Percentiles rank a stretch among this genome's conserved stretches.
Evolutionary conservation across 2,797 vertebrate species (phyloP).

Genomic region (Chromis chromis): DNA sequence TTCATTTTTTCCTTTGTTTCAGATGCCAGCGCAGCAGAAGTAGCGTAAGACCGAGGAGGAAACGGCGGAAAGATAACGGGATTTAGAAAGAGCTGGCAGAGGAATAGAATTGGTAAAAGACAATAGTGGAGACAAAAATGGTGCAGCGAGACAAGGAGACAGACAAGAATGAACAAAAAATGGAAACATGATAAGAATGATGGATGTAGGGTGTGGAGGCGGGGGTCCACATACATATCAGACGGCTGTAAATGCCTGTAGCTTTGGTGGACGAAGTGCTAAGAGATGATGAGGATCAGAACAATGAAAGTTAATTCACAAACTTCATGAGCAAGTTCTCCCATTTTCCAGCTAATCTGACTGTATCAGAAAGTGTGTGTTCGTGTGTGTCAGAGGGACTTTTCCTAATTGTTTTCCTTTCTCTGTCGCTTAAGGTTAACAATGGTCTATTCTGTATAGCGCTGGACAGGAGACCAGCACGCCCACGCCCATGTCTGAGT

Average conservation of each 20-base stretch:
- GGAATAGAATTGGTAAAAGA: slow-evolving; percentile 49
- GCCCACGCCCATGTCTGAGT: slow-evolving; percentile 45
- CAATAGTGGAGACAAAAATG: slow-evolving; percentile 59
- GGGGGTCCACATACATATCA: slow-evolving; percentile 4
- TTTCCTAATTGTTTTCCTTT: slow-evolving; percentile 57
- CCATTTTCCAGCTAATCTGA: slow-evolving; percentile 31
- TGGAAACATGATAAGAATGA: slow-evolving; percentile 74
- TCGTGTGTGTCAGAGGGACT: slow-evolving; percentile 30
- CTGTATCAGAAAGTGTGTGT: slow-evolving; percentile 4
- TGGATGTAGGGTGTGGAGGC: slow-evolving; percentile 34
- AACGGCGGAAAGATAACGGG: slow-evolving; percentile 64
- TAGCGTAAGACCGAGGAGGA: slow-evolving; percentile 39
- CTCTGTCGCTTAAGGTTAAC: slow-evolving; percentile 52
- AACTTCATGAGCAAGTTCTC: slow-evolving; percentile 17
- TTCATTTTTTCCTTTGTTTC: slow-evolving; percentile 69
- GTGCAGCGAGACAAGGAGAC: slow-evolving; percentile 48
- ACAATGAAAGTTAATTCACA: slow-evolving; percentile 47
- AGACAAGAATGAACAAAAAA: slow-evolving; percentile 66
- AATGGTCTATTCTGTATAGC: slow-evolving; percentile 57
- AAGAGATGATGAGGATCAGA: slow-evolving; percentile 46
- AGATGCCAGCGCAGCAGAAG: slow-evolving; percentile 64
- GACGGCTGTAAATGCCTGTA: slow-evolving; percentile 6
- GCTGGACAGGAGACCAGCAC: slow-evolving; percentile 34
- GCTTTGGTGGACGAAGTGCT: slow-evolving; percentile 10
- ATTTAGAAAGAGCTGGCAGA: slow-evolving; percentile 49